Evolutionary conservation across 2,888 invertebrate genomes (phyloP).

Genomic region (Eupithecia subumbrata): DNA sequence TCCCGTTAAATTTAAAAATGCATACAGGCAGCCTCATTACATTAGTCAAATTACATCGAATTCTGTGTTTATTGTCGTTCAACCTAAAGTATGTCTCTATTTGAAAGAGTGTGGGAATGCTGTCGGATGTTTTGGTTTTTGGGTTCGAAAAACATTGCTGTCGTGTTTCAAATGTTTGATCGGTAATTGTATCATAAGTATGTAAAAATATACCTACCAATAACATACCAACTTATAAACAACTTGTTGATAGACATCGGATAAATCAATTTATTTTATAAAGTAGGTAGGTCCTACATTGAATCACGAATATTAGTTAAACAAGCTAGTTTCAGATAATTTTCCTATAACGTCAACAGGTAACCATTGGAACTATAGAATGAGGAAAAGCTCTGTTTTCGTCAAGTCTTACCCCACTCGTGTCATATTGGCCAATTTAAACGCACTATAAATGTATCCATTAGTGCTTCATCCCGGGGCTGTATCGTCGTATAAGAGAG

Average conservation of each 20-base stretch:
- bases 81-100: background rate
- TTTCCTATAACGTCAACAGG: background rate
- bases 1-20: background rate
- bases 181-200: background rate
- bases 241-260: background rate
- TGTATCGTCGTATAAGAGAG: conserved; percentile 58
- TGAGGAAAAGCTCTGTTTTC: conserved; percentile 2
- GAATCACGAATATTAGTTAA: background rate
- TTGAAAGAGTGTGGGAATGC: background rate
- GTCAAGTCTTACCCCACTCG: background rate
- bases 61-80: background rate
- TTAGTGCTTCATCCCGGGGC: conserved; percentile 64
- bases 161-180: background rate
- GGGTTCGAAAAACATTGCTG: conserved; percentile 8
- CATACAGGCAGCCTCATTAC: background rate
- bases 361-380: background rate
- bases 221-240: background rate
- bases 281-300: background rate
- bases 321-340: background rate
- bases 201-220: background rate
- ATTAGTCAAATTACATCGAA: background rate
- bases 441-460: conserved; percentile 51
- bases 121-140: background rate
- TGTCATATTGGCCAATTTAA: background rate
- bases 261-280: background rate